Conservation (phyloP, 1,140 invertebrate genomes). For the Aplysia californica region DNA sequence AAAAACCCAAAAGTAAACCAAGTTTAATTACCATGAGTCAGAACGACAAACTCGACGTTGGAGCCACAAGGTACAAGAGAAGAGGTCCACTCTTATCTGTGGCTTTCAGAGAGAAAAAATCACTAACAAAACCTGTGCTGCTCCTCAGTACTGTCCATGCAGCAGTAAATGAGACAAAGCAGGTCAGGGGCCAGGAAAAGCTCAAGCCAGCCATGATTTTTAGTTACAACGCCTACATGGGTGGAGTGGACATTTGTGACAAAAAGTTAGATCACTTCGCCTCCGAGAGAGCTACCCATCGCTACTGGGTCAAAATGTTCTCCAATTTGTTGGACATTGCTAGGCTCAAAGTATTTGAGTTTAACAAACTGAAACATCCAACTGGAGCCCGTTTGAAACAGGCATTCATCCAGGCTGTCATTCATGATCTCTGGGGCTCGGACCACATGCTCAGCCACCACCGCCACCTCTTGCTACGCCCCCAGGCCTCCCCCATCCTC, state of each 20-base stretch:
- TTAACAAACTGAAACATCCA: not conserved
- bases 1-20: too few relatives aligned
- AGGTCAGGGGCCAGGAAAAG: not conserved
- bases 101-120: conserved; percentile 21
- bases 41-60: too few relatives aligned
- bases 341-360: not conserved
- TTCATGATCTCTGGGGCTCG: too few relatives aligned
- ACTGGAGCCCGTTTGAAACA: too few relatives aligned
- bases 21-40: too few relatives aligned
- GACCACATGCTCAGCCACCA: too few relatives aligned
- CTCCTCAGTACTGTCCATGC: conserved; percentile 7
- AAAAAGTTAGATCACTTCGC: conserved; percentile 15
- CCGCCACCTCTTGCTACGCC: too few relatives aligned
- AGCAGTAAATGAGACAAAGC: not conserved
- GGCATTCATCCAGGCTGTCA: too few relatives aligned
- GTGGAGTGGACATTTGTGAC: conserved; percentile 24
- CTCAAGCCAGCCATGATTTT: conserved; percentile 11
- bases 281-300: conserved; percentile 6
- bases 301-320: conserved; percentile 23
- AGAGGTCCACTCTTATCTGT: not conserved
- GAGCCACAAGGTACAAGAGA: too few relatives aligned
- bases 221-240: conserved; percentile 24
- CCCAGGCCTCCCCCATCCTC: too few relatives aligned
- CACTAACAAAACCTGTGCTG: conserved; percentile 10
- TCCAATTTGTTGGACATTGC: conserved; percentile 18